Conservation (phyloP, 2,888 invertebrate genomes). For the Caenorhabditis doughertyi region DNA sequence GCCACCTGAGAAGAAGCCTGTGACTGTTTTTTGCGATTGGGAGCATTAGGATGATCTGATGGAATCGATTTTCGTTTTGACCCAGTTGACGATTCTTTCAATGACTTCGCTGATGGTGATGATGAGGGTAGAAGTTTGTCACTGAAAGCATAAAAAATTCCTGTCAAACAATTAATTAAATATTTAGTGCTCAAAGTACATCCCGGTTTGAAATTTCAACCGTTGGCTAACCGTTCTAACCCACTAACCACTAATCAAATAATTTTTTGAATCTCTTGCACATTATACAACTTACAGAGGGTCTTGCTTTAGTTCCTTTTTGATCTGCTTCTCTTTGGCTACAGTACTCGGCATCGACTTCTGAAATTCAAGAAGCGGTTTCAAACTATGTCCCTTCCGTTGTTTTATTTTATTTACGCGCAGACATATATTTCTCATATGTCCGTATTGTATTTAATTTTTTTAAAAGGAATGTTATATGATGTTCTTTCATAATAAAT, state of each 20-base stretch:
- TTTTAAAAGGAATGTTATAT: neutral
- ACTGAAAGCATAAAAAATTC: conserved; percentile 38
- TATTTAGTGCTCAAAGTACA: too few species aligned
- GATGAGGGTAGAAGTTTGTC: conserved; percentile 49
- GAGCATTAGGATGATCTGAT: conserved; percentile 36
- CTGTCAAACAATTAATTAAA: too few species aligned
- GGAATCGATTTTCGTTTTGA: conserved; percentile 38
- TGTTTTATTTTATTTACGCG: neutral
- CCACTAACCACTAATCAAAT: too few species aligned
- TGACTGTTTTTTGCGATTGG: conserved; percentile 35
- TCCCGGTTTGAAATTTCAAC: too few species aligned
- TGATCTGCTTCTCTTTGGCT: conserved; percentile 15
- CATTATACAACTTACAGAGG: conserved; percentile 62
- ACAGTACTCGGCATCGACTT: neutral
- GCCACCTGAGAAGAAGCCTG: neutral
- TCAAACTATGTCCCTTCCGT: neutral
- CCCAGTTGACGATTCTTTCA: neutral
- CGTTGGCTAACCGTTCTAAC: too few species aligned
- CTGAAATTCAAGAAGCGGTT: conserved; percentile 26
- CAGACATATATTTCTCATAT: neutral
- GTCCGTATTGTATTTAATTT: neutral
- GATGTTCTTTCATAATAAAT: conserved; percentile 26
- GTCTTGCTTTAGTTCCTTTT: conserved; percentile 45
- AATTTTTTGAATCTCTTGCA: too few species aligned
- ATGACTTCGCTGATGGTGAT: neutral